Base-by-base conservation (phyloP, 2,113 vertebrate species). In the Cheilinus undulatus region DNA sequence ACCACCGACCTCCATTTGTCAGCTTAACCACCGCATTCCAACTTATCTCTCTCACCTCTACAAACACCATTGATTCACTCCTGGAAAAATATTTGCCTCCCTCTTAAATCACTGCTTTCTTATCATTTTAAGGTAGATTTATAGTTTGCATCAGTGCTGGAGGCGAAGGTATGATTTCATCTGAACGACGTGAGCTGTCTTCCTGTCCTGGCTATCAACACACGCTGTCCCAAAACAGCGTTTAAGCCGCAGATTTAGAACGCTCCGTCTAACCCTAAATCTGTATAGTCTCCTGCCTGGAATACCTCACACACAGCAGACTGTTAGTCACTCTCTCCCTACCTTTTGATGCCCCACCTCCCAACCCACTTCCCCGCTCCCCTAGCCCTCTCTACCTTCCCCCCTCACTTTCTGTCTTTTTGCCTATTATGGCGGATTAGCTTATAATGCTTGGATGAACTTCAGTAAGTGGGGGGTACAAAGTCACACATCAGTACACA, bases 351-450 rank as follows among this genome's bases (percentile, higher is more conserved):
- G 59, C 74, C 56, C 65, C 69, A 34, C 54, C 73, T 48, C 58
- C 63, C 58, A 61, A 53, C 58, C 36, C 13, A 1, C 32, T 48
- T 45, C 61, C 78, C 53, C 48, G 72, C 75, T 34, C 40, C 50
- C 72, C 13, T 4, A 34, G 11, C 36, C 13, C 36, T 14, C 36
- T 64, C 69, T 46, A 57, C 63, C 46, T 61, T 43, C 72, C 69
- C 78, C 38, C 38, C 38, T 5, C 3, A 73, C n/a, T 53, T 70
- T 73, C 59, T 71, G 65, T 83, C 82, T 89, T 91, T 92, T 88
- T 87, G 82, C 92, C 86, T 90, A 93, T 94, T 94, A 94, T 83
- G 81, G 76, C 11, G 90, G 92, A 94, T 94, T 94, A 94, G 89
- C 89, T 93, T 88, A 69, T 83, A 88, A 92, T 89, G 92, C 91